phyloP scores from a whole-genome alignment of 1,140 invertebrate species.

The Helicoverpa armigera region DNA sequence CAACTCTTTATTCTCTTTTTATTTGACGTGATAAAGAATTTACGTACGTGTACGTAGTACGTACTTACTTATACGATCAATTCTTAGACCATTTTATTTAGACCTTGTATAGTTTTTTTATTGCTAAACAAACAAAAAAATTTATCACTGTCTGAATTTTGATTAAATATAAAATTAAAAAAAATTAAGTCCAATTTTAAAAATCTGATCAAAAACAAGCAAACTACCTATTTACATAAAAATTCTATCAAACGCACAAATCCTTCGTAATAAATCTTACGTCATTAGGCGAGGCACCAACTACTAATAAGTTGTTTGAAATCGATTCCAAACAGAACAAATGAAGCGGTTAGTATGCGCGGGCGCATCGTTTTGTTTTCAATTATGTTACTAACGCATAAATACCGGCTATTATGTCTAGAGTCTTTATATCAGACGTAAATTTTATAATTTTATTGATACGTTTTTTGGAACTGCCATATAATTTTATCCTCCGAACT shows the following conservation, averaged over 20 bases:
- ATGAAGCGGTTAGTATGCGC: conserved; percentile 58
- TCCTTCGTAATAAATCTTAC: conserved; percentile 32
- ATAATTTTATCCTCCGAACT: too few species aligned
- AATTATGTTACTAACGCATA: conserved; percentile 47
- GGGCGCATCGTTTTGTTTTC: conserved; percentile 51
- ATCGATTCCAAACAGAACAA: conserved; percentile 53
- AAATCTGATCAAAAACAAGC: background rate
- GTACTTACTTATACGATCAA: background rate
- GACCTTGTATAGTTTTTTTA: too few species aligned
- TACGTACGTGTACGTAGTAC: too few species aligned
- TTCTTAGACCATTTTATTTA: too few species aligned
- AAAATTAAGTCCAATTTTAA: too few species aligned
- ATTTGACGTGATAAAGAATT: conserved; percentile 27
- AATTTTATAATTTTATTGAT: conserved; percentile 6
- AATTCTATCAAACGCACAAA: background rate
- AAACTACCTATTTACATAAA: background rate
- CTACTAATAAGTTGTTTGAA: conserved; percentile 37
- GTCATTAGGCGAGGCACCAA: conserved; percentile 40
- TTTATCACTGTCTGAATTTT: too few species aligned
- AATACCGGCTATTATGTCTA: conserved; percentile 40
- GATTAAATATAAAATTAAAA: too few species aligned
- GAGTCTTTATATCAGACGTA: conserved; percentile 11
- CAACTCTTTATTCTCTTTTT: conserved; percentile 33
- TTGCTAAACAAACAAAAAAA: too few species aligned
- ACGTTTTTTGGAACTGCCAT: too few species aligned